Conservation (phyloP, 1,140 invertebrate genomes). For the Ptiloglossa arizonensis region DNA sequence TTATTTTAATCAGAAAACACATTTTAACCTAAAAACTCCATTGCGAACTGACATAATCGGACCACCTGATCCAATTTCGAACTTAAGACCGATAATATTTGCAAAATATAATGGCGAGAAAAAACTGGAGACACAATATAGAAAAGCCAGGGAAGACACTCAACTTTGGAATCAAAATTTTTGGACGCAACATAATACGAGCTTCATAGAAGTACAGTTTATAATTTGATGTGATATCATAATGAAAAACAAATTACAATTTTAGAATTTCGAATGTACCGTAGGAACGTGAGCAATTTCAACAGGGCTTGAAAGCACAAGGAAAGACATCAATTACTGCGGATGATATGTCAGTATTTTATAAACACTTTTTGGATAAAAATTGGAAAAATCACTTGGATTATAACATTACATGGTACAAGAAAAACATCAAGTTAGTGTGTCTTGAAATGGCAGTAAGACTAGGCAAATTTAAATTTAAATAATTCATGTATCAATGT, state of each 20-base stretch:
- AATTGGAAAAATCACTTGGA: constrained; percentile 87
- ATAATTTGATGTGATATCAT: constrained; percentile 4
- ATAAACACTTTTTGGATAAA: constrained; percentile 90
- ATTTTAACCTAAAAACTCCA: constrained; percentile 37
- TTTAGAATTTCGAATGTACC: constrained; percentile 62
- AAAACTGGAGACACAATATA: constrained; percentile 84
- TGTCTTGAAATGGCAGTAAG: constrained; percentile 84
- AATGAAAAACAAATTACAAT: background rate
- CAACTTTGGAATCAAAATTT: constrained; percentile 92
- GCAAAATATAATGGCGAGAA: constrained; percentile 86
- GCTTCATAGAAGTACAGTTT: constrained; percentile 83
- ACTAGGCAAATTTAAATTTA: constrained; percentile 80
- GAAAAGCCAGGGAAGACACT: constrained; percentile 85
- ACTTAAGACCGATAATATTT: constrained; percentile 88
- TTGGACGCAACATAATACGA: constrained; percentile 90
- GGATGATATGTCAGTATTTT: constrained; percentile 93
- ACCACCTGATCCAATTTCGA: constrained; percentile 90
- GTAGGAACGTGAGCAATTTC: constrained; percentile 87
- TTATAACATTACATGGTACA: constrained; percentile 90
- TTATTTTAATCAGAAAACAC: constrained; percentile 12
- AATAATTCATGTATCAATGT: constrained; percentile 40
- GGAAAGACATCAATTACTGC: constrained; percentile 84
- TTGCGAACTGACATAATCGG: constrained; percentile 82
- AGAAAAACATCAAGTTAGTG: constrained; percentile 86
- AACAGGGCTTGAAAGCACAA: constrained; percentile 80